Conservation (phyloP, 2,797 vertebrate species). For the Clarias fuscus region DNA sequence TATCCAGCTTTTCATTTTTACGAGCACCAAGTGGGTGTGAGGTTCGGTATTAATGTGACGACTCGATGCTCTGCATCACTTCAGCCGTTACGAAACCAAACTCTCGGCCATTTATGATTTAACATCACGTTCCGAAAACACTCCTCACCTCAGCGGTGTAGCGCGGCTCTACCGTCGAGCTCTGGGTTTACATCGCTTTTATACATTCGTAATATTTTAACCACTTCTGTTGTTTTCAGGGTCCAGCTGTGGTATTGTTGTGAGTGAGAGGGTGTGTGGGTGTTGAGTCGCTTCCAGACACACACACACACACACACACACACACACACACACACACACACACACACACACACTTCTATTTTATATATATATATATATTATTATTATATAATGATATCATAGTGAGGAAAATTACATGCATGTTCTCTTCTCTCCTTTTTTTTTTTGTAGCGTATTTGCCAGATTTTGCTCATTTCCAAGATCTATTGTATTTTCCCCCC, state of each 20-base stretch:
- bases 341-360: not conserved
- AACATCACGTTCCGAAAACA: slow-evolving; percentile 13
- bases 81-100: slow-evolving; percentile 5
- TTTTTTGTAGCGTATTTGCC: not conserved
- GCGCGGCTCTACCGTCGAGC: no score
- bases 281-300: not conserved
- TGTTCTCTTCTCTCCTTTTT: no score
- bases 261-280: not conserved
- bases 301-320: not conserved
- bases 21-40: slow-evolving; percentile 18
- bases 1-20: slow-evolving; percentile 25
- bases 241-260: slow-evolving; percentile 10
- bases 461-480: not conserved
- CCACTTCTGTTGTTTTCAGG: no score
- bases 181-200: not conserved
- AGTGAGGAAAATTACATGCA: not conserved
- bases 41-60: slow-evolving; percentile 10
- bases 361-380: no score
- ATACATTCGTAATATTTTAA: not conserved
- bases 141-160: not conserved
- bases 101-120: not conserved
- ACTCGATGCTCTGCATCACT: slow-evolving; percentile 21
- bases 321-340: not conserved
- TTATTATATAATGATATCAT: not conserved
- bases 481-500: not conserved